Evolutionary conservation across 2,113 vertebrate species (phyloP).

Genomic region (Pomatostomus ruficeps): DNA sequence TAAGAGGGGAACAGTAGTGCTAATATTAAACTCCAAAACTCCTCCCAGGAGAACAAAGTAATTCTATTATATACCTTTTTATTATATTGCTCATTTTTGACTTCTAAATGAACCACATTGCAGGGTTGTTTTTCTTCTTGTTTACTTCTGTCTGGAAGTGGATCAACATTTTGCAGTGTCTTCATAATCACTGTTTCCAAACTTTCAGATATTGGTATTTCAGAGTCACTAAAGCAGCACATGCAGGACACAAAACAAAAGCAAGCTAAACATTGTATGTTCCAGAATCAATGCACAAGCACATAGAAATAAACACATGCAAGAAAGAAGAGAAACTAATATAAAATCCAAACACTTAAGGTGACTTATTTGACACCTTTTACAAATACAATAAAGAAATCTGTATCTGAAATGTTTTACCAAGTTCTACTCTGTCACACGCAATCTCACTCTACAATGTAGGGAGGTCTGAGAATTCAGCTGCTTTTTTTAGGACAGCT

Average conservation of each 20-base stretch:
- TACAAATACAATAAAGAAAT: neutral
- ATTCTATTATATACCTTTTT: conserved; percentile 41
- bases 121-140: conserved; percentile 21
- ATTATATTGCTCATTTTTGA: neutral
- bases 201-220: conserved; percentile 50
- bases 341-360: neutral
- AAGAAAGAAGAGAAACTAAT: neutral
- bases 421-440: neutral
- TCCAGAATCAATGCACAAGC: neutral
- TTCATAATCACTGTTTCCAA: conserved; percentile 52
- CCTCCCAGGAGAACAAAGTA: neutral
- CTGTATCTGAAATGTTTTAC: neutral
- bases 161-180: conserved; percentile 36
- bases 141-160: conserved; percentile 12
- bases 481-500: neutral
- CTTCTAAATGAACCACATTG: neutral
- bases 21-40: neutral
- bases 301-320: neutral
- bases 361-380: neutral
- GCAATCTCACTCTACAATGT: neutral
- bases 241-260: neutral
- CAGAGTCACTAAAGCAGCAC: conserved; percentile 60
- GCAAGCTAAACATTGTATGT: neutral
- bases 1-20: neutral
- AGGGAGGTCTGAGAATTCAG: neutral